phyloP scores from a whole-genome alignment of 2,797 vertebrate species.

The Xenentodon cancila region DNA sequence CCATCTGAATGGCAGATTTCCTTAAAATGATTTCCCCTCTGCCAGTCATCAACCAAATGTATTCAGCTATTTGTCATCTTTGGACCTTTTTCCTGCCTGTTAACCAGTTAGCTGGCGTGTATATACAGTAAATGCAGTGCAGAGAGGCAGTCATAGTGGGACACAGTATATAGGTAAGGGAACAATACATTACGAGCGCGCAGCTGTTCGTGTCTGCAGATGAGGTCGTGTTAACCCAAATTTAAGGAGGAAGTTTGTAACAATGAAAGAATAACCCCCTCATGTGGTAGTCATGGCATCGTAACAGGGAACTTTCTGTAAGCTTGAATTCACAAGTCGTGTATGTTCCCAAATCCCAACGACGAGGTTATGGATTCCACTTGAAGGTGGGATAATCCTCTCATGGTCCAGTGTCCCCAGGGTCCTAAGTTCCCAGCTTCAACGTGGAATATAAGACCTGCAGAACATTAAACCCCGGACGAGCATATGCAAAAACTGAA shows the following conservation, averaged over 20 bases:
- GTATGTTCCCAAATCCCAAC: slow-evolving; percentile 2
- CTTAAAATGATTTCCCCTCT: neutral
- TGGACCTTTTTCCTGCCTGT: neutral
- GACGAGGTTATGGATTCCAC: neutral
- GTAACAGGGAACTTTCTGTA: neutral
- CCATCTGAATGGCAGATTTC: neutral
- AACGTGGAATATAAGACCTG: no score
- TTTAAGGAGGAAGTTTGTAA: neutral
- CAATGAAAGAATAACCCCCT: neutral
- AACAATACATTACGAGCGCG: neutral
- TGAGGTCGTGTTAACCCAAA: neutral
- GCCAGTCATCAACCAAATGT: neutral
- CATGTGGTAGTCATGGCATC: neutral
- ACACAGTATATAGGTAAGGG: neutral
- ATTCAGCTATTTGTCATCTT: neutral
- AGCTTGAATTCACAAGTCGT: neutral
- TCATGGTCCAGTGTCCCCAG: neutral
- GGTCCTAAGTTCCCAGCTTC: neutral
- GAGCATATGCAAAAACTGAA: neutral
- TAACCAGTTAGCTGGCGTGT: neutral
- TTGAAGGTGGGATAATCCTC: neutral
- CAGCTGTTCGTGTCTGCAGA: neutral
- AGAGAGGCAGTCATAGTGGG: neutral
- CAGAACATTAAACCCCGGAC: no score
- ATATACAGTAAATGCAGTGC: neutral